Base-by-base conservation (phyloP, 1,140 invertebrate genomes). In the Anoplophora glabripennis region DNA sequence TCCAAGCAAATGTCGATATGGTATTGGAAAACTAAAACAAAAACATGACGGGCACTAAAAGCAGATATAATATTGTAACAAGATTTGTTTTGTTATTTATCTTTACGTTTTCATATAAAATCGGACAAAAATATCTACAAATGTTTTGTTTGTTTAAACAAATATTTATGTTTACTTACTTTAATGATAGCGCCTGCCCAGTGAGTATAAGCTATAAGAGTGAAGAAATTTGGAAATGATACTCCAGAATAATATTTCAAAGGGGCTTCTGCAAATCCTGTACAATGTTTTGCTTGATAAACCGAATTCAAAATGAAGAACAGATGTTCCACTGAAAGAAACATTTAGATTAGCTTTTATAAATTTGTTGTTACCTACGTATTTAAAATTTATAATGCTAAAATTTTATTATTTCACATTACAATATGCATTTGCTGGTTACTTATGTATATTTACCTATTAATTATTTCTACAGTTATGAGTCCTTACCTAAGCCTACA, bases 1-100 rank as follows among this genome's bases (percentile, higher is more conserved):
- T 86, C 85, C 85, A 87, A 0, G 83, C 78, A 17, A 87, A 84
- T 0, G 87, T 89, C 7, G 83, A 81, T 4, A 86, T 48, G 59
- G 85, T 81, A 69, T 84, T 86, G 1, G 84, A 42, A 7, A 84
- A 40, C 69, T 71, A 45, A 34, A 69, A 70, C 14, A 51, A 42
- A 36, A n/a, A 28, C 10, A 46, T 10, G 17, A 4, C n/a, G n/a
- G n/a, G n/a, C n/a, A n/a, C n/a, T n/a, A n/a, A n/a, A n/a, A n/a
- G n/a, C n/a, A n/a, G n/a, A n/a, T n/a, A n/a, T n/a, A n/a, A n/a
- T n/a, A n/a, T n/a, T n/a, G n/a, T n/a, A 17, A 41, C 15, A 12
- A 12, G 4, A 3, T 41, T 17, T 41, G 40, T 41, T 12, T 41
- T 17, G 40, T 12, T 41, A 3, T 12, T 41, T 41, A 17, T 12